These are phyloP conservation scores for Spermophilus dauricus DNA, from an alignment of 2,113 vertebrate genomes.

Conservation along the genomic window DNA sequence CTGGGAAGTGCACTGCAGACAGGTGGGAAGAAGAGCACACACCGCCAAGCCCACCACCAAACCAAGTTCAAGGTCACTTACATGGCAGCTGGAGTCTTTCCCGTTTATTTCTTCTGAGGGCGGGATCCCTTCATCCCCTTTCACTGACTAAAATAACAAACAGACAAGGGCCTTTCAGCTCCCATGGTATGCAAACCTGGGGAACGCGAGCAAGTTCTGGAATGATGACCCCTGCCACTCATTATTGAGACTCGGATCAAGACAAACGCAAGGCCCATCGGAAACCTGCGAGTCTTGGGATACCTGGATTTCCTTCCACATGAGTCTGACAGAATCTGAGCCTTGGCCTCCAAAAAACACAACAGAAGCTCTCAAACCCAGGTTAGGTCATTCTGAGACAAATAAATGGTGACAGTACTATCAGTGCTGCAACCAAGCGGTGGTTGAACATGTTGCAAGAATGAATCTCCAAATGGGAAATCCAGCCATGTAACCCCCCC, in stretches of 20 bases:
- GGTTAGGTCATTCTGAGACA: neutral
- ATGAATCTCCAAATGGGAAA: neutral
- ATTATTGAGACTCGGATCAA: neutral
- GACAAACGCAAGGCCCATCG: neutral
- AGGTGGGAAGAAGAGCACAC: neutral
- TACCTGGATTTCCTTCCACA: neutral
- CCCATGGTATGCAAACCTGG: neutral
- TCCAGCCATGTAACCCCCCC: neutral
- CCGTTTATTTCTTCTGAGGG: conserved; percentile 78
- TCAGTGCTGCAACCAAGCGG: neutral
- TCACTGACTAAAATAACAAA: conserved; percentile 90
- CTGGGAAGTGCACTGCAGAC: neutral
- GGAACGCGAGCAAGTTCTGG: neutral
- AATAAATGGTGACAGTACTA: neutral
- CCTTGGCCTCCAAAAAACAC: neutral
- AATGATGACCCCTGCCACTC: rapidly evolving
- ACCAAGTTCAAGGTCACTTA: conserved; percentile 84
- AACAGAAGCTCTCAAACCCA: neutral
- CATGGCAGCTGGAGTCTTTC: conserved; percentile 82
- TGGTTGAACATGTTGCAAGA: neutral
- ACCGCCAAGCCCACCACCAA: conserved; percentile 80
- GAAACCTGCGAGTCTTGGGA: rapidly evolving
- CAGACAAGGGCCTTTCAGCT: conserved; percentile 76
- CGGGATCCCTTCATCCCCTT: conserved; percentile 80
- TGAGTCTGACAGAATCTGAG: neutral